Base-by-base conservation (phyloP, 2,113 vertebrate species). In the human region DNA sequence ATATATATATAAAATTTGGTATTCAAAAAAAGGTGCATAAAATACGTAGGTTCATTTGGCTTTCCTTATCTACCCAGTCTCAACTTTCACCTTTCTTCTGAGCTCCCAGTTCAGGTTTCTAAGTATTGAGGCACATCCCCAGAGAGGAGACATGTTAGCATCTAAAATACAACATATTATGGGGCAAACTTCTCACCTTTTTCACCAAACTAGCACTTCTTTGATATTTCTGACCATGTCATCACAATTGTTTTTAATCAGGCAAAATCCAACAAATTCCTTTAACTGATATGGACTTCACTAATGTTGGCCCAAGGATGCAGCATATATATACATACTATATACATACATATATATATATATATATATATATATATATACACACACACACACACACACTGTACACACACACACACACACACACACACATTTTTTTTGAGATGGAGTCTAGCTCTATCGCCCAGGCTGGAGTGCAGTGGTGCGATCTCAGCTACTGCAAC, bases 81-180 rank as follows among this genome's bases (percentile, higher is more conserved):
- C 45, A 48, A 61, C 25, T 85, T 78, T 72, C 14, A 8, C 23
- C 48, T 93, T 17, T 48, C 32, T 55, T 55, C n/a, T 50, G 59
- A 76, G 82, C 13, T 38, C 22, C 13, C 61, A 57, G 8, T 88
- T 64, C n/a, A 61, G 48, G 43, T 91, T 96, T 91, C 48, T 84
- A 92, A 86, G 57, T 68, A 6, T 22, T 78, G 68, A 68, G 73
- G 76, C 30, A 52, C 75, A 66, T 78, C 23, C 72, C 64, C 38
- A 68, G 23, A 23, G 45, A 35, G 35, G 38, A 92, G 79, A 94
- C 59, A 64, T 0, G 0, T 89, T 82, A 35, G 9, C 55, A 14
- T 40, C 88, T 55, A 61, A 85, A 95, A 61, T 5, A 22, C 40
- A 89, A 8, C 8, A 25, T 27, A 43, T 83, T 82, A 23, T 59